phyloP scores from a whole-genome alignment of 2,113 vertebrate species.

The Hucho hucho region DNA sequence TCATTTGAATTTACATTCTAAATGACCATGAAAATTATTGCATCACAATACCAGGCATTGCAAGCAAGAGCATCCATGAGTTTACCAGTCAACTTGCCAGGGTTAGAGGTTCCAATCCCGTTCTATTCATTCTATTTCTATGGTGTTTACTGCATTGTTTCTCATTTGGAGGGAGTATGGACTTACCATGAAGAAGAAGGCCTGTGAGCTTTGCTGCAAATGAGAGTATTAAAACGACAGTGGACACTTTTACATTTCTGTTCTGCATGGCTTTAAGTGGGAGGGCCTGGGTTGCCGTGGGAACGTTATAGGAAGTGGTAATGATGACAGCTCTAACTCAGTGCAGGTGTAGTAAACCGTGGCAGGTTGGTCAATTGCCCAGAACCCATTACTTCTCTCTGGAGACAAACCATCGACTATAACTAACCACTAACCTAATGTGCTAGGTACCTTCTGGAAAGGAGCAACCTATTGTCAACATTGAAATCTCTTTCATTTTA shows the following conservation, averaged over 20 bases:
- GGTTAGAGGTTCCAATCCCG: too few species aligned
- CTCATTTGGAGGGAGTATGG: background rate
- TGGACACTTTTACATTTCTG: conserved; percentile 31
- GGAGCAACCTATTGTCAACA: conserved; percentile 75
- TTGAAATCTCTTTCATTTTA: conserved; percentile 67
- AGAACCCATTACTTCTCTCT: conserved; percentile 78
- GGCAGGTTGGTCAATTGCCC: conserved; percentile 76
- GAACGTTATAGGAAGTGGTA: conserved; percentile 74
- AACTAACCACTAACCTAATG: conserved; percentile 56
- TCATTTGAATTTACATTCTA: too few species aligned
- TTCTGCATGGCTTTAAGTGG: conserved; percentile 46
- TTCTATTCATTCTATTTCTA: too few species aligned
- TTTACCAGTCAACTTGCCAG: too few species aligned
- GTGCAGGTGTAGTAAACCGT: conserved; percentile 77
- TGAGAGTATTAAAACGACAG: background rate
- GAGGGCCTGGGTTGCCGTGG: conserved; percentile 72
- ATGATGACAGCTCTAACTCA: conserved; percentile 80
- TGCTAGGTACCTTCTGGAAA: conserved; percentile 74
- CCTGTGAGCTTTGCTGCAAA: conserved; percentile 49
- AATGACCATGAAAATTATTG: too few species aligned
- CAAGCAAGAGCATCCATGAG: too few species aligned
- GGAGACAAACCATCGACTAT: conserved; percentile 60
- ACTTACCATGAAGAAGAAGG: conserved; percentile 16
- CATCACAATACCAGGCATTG: too few species aligned
- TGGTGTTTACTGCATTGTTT: background rate